Conservation (phyloP, 2,113 vertebrate genomes). For the Catharus bicknelli region DNA sequence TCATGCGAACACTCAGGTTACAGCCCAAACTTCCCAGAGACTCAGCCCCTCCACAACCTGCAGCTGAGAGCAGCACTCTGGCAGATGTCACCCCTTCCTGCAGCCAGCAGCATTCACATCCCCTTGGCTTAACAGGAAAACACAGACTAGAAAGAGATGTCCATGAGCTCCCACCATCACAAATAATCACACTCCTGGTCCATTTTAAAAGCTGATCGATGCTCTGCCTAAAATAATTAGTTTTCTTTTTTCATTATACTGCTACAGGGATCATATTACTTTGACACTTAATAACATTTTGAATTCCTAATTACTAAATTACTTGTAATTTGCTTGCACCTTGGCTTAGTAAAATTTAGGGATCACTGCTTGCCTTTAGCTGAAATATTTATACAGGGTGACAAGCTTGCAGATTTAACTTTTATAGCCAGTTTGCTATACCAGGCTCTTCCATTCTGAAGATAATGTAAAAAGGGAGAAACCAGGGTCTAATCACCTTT, state of each 20-base stretch:
- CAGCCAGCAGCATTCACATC: background rate
- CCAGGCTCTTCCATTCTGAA: background rate
- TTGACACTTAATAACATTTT: background rate
- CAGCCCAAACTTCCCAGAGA: background rate
- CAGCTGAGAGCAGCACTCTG: accelerated
- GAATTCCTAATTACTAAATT: background rate
- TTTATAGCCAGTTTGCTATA: background rate
- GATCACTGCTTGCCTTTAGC: background rate
- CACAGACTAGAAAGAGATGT: accelerated
- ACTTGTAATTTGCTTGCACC: background rate
- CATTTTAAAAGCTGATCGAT: background rate
- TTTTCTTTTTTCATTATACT: background rate
- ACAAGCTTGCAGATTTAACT: background rate
- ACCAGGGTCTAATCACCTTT: background rate
- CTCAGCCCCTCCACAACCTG: background rate
- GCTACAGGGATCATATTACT: background rate
- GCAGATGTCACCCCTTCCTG: background rate
- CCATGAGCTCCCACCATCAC: background rate
- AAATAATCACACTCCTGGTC: background rate
- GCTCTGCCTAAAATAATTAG: background rate
- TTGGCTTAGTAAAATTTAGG: background rate
- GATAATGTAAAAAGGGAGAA: accelerated
- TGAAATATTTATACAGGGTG: background rate
- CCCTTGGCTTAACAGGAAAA: background rate
- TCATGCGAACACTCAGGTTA: accelerated